Evolutionary conservation across 1,140 invertebrate species (phyloP).

Genomic region (Planococcus citri): DNA sequence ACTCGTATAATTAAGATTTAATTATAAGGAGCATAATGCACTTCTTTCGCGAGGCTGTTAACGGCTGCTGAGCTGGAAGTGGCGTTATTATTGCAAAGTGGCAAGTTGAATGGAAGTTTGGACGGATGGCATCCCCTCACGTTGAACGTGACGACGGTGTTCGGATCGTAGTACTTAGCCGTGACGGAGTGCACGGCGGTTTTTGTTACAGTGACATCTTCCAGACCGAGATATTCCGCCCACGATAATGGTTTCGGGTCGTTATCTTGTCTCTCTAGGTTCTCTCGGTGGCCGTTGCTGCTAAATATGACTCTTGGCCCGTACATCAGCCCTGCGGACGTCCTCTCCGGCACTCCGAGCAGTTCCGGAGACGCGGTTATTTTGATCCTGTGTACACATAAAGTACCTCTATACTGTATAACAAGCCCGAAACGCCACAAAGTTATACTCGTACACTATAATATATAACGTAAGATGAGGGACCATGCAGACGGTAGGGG

Average conservation of each 20-base stretch:
- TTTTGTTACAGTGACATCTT: neutral
- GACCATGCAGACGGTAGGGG: no score
- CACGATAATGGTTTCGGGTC: neutral
- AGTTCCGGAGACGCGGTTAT: constrained; percentile 1
- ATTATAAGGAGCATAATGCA: constrained; percentile 17
- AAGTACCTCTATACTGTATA: no score
- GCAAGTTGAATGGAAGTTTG: constrained; percentile 27
- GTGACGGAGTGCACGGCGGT: neutral
- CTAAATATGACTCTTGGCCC: neutral
- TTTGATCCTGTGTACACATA: neutral
- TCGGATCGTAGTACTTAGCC: constrained; percentile 5
- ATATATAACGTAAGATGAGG: no score
- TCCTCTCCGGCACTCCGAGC: neutral
- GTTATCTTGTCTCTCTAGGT: neutral
- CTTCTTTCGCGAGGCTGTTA: neutral
- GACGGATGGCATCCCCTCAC: constrained; percentile 27
- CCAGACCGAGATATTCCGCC: constrained; percentile 12
- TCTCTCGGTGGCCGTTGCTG: neutral
- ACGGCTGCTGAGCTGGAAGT: neutral
- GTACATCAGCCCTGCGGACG: neutral
- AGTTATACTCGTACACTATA: no score
- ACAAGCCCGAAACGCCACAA: no score
- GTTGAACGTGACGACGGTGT: constrained; percentile 27
- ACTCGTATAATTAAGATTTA: no score
- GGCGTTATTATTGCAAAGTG: constrained; percentile 21